Conservation (phyloP, 2,888 invertebrate species). For the Mayetiola destructor region DNA sequence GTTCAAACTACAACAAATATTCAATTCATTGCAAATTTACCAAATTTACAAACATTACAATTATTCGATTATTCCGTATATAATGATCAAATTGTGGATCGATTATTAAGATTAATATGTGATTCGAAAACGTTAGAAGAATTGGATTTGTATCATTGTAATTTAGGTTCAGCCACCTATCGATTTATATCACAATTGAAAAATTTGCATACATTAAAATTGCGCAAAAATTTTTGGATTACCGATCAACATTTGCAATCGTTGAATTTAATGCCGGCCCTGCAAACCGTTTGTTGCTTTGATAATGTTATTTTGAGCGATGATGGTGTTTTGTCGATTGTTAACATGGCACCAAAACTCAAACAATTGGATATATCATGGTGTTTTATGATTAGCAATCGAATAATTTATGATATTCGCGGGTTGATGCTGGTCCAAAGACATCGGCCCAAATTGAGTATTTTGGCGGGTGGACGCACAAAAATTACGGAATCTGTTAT, state of each 20-base stretch:
- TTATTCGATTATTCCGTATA: background rate
- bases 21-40: background rate
- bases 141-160: constrained; percentile 5
- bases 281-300: background rate
- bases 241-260: background rate
- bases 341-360: background rate
- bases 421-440: background rate
- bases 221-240: constrained; percentile 6
- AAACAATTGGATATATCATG: background rate
- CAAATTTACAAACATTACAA: background rate
- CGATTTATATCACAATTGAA: background rate
- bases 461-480: background rate
- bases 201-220: background rate
- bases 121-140: background rate
- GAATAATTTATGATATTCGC: background rate
- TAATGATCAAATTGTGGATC: background rate
- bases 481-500: background rate
- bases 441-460: background rate
- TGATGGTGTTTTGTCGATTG: background rate
- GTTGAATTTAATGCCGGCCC: background rate
- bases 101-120: background rate
- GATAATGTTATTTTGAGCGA: background rate
- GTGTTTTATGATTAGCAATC: background rate
- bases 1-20: background rate
- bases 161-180: background rate